A percentile compares a stretch with the other conserved stretches of the same genome.
These are phyloP conservation scores for Limnephilus marmoratus DNA, from an alignment of 2,888 invertebrate species.

Conservation along the genomic window DNA sequence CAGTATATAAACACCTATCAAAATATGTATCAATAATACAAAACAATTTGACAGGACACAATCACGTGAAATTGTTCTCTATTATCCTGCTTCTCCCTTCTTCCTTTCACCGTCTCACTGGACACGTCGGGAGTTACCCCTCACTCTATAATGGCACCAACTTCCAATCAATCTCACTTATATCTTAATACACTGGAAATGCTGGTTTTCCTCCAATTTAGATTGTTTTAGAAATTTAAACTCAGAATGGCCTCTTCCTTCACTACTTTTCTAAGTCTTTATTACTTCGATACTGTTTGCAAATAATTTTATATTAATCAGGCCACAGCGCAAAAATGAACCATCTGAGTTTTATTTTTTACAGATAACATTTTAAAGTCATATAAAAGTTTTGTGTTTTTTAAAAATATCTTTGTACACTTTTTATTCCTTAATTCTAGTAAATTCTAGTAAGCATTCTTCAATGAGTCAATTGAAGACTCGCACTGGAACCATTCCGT, in stretches of 20 bases:
- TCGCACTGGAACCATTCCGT: conserved; percentile 22
- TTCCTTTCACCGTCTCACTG: conserved; percentile 43
- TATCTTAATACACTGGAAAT: conserved; percentile 51
- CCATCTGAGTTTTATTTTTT: conserved; percentile 27
- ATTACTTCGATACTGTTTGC: conserved; percentile 26
- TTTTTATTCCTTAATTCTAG: conserved; percentile 64
- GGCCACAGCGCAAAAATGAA: conserved; percentile 44
- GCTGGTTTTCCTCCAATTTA: conserved; percentile 35
- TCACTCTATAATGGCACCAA: conserved; percentile 60
- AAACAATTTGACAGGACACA: conserved; percentile 48
- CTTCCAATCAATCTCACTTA: conserved; percentile 60
- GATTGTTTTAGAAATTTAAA: conserved; percentile 28
- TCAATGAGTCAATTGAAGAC: conserved; percentile 52
- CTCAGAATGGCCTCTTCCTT: conserved; percentile 31
- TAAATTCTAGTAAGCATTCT: conserved; percentile 65
- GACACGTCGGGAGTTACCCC: conserved; percentile 33
- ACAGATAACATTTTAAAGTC: conserved; percentile 54
- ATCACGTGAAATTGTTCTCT: conserved; percentile 42
- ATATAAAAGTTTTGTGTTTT: conserved; percentile 64
- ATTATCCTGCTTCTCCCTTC: conserved; percentile 12
- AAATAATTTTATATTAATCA: conserved; percentile 26
- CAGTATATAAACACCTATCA: conserved; percentile 59
- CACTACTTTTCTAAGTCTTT: conserved; percentile 35
- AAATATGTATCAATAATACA: conserved; percentile 53
- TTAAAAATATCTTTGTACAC: conserved; percentile 66